These are phyloP conservation scores for Gobio occitaniae DNA, from an alignment of 2,797 vertebrate species.

Conservation along the genomic window DNA sequence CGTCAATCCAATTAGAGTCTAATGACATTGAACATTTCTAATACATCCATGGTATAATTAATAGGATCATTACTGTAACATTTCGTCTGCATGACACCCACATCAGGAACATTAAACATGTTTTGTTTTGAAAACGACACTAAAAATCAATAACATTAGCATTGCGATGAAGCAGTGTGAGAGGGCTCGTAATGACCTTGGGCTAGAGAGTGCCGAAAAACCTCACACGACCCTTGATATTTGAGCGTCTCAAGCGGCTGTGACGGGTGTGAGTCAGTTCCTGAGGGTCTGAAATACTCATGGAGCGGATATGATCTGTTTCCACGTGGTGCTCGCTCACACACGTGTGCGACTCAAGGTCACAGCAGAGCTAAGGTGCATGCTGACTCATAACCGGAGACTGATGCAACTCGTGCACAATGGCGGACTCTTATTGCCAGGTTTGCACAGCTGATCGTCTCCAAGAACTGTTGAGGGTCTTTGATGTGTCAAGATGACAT, in stretches of 20 bases:
- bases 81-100: background rate
- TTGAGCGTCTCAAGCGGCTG: background rate
- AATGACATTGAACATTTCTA: background rate
- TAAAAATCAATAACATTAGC: background rate
- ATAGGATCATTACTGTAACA: background rate
- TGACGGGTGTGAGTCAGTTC: background rate
- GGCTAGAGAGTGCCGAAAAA: background rate
- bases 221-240: constrained; percentile 12
- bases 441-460: constrained; percentile 12
- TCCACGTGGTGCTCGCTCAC: constrained; percentile 16
- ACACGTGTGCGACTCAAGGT: constrained; percentile 58
- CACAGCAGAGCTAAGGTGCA: constrained; percentile 74
- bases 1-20: background rate
- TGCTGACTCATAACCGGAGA: constrained; percentile 82
- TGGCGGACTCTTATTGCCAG: background rate
- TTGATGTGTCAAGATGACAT: background rate
- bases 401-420: constrained; percentile 77
- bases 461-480: background rate
- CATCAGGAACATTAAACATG: background rate
- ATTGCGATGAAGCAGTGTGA: background rate
- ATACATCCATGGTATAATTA: background rate
- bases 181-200: constrained; percentile 25
- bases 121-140: background rate
- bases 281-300: constrained; percentile 33
- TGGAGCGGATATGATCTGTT: constrained; percentile 49